Evolutionary conservation across 2,113 vertebrate genomes (phyloP).

Genomic region (Neotragus moschatus): DNA sequence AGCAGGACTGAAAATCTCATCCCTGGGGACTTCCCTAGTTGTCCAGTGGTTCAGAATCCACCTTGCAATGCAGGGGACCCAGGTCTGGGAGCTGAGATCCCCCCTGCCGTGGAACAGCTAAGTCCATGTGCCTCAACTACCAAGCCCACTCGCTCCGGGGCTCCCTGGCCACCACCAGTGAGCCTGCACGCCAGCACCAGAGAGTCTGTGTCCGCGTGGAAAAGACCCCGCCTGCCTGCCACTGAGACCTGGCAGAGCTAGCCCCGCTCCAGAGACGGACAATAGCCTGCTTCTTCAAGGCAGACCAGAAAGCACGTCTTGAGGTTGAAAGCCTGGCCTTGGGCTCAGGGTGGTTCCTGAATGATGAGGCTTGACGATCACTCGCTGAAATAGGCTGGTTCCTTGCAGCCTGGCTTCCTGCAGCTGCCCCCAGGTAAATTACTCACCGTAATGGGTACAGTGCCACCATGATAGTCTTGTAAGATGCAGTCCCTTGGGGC

Average conservation of each 20-base stretch:
- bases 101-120: neutral
- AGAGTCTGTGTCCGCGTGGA: accelerated
- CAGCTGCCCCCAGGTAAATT: neutral
- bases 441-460: too few relatives aligned
- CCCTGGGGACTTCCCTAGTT: neutral
- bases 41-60: neutral
- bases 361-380: neutral
- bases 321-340: neutral
- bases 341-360: neutral
- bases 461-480: neutral
- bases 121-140: neutral
- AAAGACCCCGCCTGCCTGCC: neutral
- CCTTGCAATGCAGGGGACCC: neutral
- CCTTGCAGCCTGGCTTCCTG: neutral
- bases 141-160: accelerated
- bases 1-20: neutral
- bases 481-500: neutral
- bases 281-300: neutral
- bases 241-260: neutral
- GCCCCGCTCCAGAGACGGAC: neutral
- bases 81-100: neutral
- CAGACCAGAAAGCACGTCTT: neutral
- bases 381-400: neutral
- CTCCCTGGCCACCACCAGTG: accelerated
- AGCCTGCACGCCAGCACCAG: neutral